Conservation (phyloP, 2,888 invertebrate genomes). For the Alloplasta piceator region DNA sequence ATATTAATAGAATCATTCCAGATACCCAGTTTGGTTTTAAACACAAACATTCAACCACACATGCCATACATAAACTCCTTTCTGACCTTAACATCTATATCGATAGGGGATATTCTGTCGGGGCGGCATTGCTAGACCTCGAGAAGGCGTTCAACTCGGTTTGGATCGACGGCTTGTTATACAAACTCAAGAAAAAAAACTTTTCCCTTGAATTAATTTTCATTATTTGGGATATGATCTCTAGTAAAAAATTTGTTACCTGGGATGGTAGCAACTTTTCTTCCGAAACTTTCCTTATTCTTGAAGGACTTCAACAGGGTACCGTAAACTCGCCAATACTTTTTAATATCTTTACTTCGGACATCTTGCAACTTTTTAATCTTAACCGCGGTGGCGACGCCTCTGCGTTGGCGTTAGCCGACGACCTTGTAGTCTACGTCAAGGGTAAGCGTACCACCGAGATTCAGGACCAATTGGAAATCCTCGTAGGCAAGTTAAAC, state of each 20-base stretch:
- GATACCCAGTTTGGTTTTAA: background rate
- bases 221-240: constrained; percentile 23
- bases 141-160: too few relatives aligned
- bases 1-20: background rate
- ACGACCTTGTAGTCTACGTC: constrained; percentile 3
- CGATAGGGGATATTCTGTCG: constrained; percentile 14
- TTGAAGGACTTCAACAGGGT: background rate
- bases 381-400: background rate
- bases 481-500: background rate
- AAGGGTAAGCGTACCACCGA: background rate
- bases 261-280: constrained; percentile 14
- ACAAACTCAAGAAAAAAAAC: constrained; percentile 4
- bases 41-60: background rate
- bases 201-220: background rate
- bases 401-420: background rate
- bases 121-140: constrained; percentile 21
- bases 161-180: constrained; percentile 9
- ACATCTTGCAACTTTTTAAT: background rate
- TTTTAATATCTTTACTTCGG: constrained; percentile 2
- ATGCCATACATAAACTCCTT: background rate
- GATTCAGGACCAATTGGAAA: constrained; percentile 9
- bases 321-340: background rate
- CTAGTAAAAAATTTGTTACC: constrained; percentile 7
- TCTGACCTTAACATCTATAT: constrained; percentile 25
- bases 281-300: background rate